Conservation (phyloP, 2,888 invertebrate genomes). For the Sinelater perroti region DNA sequence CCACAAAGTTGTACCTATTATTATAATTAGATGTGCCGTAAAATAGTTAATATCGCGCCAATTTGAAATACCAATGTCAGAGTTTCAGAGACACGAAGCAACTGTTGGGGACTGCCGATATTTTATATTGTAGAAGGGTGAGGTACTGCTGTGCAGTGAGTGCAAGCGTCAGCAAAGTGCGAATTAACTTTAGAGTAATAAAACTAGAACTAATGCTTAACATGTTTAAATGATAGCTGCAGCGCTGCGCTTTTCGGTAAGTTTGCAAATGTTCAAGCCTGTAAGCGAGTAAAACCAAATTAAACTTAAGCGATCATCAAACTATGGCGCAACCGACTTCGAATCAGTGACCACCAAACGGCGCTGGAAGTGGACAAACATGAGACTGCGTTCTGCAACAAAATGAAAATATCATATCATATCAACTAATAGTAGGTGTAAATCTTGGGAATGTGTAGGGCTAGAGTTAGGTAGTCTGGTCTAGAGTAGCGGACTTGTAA, state of each 20-base stretch:
- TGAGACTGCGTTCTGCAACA: conserved; percentile 50
- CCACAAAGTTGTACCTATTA: not conserved
- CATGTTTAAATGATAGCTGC: not conserved
- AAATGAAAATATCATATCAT: conserved; percentile 55
- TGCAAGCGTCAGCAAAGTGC: not conserved
- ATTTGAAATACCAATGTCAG: no score
- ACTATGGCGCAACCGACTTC: not conserved
- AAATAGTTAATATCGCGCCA: no score
- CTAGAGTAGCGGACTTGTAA: conserved; percentile 33
- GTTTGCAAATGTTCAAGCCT: conserved; percentile 1
- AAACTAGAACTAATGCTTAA: not conserved
- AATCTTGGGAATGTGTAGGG: conserved; percentile 31
- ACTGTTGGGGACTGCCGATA: no score
- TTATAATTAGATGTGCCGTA: no score
- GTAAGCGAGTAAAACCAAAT: not conserved
- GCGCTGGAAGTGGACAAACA: conserved; percentile 4
- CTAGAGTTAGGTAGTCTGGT: conserved; percentile 30
- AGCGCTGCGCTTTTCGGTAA: conserved; percentile 3
- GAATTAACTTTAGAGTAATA: no score
- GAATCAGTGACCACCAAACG: conserved; percentile 22
- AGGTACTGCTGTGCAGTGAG: no score
- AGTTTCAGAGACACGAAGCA: no score
- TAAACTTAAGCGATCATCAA: conserved; percentile 5
- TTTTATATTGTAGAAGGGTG: no score
- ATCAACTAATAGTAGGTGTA: conserved; percentile 45